These are phyloP conservation scores for Paramisgurnus dabryanus DNA, from an alignment of 2,113 vertebrate species.

Conservation along the genomic window DNA sequence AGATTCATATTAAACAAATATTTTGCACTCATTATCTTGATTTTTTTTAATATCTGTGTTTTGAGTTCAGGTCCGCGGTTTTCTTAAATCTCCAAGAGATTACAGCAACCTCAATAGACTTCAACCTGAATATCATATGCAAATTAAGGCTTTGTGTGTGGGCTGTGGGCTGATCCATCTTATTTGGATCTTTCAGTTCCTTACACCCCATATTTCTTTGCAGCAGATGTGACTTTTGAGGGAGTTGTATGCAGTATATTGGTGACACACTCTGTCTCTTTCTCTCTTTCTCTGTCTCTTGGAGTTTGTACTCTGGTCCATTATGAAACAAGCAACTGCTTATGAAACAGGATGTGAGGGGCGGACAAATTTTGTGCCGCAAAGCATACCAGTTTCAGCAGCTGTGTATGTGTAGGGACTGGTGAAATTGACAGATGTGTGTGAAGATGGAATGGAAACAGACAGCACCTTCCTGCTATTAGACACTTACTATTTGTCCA, in stretches of 20 bases:
- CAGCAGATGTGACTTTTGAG: background rate
- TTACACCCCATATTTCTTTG: background rate
- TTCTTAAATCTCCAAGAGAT: background rate
- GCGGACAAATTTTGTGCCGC: slow-evolving; percentile 10
- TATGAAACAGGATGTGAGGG: slow-evolving; percentile 60
- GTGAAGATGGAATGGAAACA: slow-evolving; percentile 17
- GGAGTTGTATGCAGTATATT: background rate
- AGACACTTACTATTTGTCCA: background rate
- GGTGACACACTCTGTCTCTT: no score
- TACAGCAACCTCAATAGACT: background rate
- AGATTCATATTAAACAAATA: no score
- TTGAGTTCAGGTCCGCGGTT: background rate
- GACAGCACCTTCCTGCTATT: slow-evolving; percentile 1
- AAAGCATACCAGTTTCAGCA: slow-evolving; percentile 1
- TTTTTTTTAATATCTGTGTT: background rate
- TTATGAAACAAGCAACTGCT: slow-evolving; percentile 63
- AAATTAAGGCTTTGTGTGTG: background rate
- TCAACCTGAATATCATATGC: background rate
- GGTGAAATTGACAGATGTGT: slow-evolving; percentile 18
- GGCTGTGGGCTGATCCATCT: background rate
- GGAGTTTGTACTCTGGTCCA: slow-evolving; percentile 40
- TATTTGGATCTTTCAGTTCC: slow-evolving; percentile 11
- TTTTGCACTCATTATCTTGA: background rate
- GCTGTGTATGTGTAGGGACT: slow-evolving; percentile 8
- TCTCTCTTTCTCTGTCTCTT: background rate